Evolutionary conservation across 2,113 vertebrate genomes (phyloP).

Genomic region (Chrysochloris asiatica): DNA sequence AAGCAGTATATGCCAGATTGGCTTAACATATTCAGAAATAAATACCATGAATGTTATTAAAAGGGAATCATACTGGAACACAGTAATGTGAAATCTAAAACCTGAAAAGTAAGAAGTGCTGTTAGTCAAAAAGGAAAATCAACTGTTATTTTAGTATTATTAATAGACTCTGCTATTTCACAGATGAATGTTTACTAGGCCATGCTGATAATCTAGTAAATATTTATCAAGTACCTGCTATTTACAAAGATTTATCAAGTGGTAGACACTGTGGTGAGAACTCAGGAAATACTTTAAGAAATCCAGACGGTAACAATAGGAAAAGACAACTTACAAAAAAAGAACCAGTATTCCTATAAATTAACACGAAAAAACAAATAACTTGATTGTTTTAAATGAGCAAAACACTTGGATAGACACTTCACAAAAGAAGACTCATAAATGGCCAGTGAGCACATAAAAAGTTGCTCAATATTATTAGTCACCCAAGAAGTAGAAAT

Average conservation of each 20-base stretch:
- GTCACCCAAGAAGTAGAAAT: background rate
- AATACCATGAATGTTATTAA: background rate
- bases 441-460: background rate
- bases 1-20: background rate
- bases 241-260: background rate
- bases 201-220: background rate
- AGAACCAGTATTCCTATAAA: background rate
- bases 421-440: background rate
- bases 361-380: background rate
- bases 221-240: background rate
- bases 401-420: background rate
- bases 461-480: background rate
- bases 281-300: background rate
- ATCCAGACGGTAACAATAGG: background rate
- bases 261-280: background rate
- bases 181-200: background rate
- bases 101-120: background rate
- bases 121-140: background rate
- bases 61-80: background rate
- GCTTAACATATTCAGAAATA: constrained; percentile 5
- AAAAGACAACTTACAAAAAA: background rate
- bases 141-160: background rate
- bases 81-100: background rate
- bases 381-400: background rate
- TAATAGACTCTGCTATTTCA: background rate